A percentile compares a stretch with the other conserved stretches of the same genome.
Evolutionary conservation across 2,113 vertebrate species (phyloP).

Genomic region (Probosciger aterrimus): DNA sequence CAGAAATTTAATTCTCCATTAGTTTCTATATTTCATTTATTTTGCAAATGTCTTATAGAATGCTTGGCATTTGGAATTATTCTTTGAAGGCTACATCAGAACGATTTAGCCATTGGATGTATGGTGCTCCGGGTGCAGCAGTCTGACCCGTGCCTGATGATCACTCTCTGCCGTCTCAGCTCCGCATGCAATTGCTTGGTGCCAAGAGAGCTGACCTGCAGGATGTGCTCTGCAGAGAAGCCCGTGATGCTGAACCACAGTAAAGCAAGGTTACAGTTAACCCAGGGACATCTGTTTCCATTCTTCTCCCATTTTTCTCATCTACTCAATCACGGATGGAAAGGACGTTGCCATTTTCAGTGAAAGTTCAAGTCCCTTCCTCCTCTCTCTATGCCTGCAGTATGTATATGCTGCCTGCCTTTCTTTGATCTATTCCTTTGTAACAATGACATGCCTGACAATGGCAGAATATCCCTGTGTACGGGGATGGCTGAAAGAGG

Average conservation of each 20-base stretch:
- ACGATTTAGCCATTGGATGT: accelerated
- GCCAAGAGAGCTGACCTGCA: accelerated
- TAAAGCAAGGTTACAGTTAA: neutral
- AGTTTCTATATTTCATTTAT: neutral
- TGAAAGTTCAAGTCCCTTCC: neutral
- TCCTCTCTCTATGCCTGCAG: neutral
- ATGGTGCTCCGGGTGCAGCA: neutral
- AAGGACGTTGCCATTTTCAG: neutral
- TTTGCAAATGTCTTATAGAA: neutral
- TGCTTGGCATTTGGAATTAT: neutral
- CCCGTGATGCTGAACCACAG: neutral
- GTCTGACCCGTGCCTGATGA: neutral
- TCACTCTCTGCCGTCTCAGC: accelerated
- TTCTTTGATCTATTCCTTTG: neutral
- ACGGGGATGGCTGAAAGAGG: accelerated
- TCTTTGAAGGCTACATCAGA: neutral
- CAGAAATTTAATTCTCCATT: neutral
- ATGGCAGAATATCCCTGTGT: neutral
- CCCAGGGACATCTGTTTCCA: neutral
- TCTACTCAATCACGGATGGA: neutral
- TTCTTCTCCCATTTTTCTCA: neutral
- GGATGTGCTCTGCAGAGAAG: neutral
- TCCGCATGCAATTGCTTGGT: accelerated
- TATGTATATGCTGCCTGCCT: neutral
- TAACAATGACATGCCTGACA: neutral